Evolutionary conservation across 2,797 vertebrate genomes (phyloP).

Genomic region (Brotula barbata): DNA sequence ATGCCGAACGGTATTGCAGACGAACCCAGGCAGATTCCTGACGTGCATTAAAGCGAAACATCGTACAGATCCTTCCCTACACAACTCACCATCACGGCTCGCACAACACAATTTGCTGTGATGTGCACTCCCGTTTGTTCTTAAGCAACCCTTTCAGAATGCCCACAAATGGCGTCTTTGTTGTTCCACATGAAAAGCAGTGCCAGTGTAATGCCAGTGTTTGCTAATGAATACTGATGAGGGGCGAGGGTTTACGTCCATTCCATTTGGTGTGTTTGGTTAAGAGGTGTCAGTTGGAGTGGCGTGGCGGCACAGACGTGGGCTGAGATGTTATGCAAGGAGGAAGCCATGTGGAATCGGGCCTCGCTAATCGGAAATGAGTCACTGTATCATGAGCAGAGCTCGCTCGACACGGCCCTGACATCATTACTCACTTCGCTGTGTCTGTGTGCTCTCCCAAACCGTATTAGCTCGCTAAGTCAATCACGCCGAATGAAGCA

Average conservation of each 20-base stretch:
- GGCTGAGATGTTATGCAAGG: constrained; percentile 53
- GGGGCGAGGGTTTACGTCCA: constrained; percentile 61
- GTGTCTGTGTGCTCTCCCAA: constrained; percentile 25
- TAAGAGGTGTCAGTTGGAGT: constrained; percentile 67
- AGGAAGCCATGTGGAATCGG: constrained; percentile 70
- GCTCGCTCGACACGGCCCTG: constrained; percentile 35
- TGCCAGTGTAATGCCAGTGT: constrained; percentile 47
- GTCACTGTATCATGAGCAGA: constrained; percentile 64
- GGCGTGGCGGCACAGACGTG: constrained; percentile 66
- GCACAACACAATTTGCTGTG: constrained; percentile 39
- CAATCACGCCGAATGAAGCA: constrained; percentile 63
- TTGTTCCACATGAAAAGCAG: constrained; percentile 67
- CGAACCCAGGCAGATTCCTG: constrained; percentile 10
- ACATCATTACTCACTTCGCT: constrained; percentile 54
- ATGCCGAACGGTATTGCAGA: no score
- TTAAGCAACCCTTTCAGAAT: constrained; percentile 60
- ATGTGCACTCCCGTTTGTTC: constrained; percentile 55
- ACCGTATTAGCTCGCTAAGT: constrained; percentile 42
- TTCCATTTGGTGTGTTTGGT: constrained; percentile 60
- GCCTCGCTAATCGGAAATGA: constrained; percentile 66
- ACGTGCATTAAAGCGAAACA: constrained; percentile 23
- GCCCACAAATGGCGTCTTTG: constrained; percentile 67
- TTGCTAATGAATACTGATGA: constrained; percentile 66
- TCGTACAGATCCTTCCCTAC: constrained; percentile 2
- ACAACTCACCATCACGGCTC: constrained; percentile 34